Evolutionary conservation across 2,888 invertebrate species (phyloP).

Genomic region (Cistogaster globosa): DNA sequence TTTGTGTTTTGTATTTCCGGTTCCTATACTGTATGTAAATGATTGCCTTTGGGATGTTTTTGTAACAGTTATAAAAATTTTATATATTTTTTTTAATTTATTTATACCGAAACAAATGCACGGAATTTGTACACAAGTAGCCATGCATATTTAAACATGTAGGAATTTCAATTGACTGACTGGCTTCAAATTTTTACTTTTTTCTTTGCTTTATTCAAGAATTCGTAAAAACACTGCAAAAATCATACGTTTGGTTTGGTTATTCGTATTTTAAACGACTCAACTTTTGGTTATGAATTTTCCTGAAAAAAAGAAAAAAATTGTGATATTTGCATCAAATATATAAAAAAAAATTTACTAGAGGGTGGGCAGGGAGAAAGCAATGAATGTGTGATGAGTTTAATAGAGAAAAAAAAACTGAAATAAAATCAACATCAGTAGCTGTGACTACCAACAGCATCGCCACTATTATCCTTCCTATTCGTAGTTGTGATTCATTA

Average conservation of each 20-base stretch:
- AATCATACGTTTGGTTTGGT: conserved; percentile 20
- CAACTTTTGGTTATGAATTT: conserved; percentile 57
- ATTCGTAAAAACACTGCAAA: background rate
- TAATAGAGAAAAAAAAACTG: background rate
- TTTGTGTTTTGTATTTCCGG: too few relatives aligned
- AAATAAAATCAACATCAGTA: conserved; percentile 34
- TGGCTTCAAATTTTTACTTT: conserved; percentile 23
- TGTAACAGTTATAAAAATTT: background rate
- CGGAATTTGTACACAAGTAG: background rate
- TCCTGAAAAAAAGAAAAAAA: background rate
- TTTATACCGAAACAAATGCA: conserved; percentile 8
- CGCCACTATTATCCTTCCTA: conserved; percentile 15
- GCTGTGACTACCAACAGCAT: conserved; percentile 22
- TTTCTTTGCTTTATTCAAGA: conserved; percentile 19
- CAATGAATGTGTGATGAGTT: conserved; percentile 43
- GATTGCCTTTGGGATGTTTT: too few relatives aligned
- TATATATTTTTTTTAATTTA: conserved; percentile 50
- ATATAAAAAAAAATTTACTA: background rate
- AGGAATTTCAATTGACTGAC: conserved; percentile 49
- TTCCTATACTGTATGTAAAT: too few relatives aligned
- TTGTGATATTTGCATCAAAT: conserved; percentile 20
- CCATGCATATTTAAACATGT: conserved; percentile 41
- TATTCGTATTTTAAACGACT: conserved; percentile 34
- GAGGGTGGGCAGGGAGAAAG: background rate
- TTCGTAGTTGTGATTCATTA: conserved; percentile 42